phyloP scores from a whole-genome alignment of 1,140 invertebrate genomes.

The Bombus haemorrhoidalis region DNA sequence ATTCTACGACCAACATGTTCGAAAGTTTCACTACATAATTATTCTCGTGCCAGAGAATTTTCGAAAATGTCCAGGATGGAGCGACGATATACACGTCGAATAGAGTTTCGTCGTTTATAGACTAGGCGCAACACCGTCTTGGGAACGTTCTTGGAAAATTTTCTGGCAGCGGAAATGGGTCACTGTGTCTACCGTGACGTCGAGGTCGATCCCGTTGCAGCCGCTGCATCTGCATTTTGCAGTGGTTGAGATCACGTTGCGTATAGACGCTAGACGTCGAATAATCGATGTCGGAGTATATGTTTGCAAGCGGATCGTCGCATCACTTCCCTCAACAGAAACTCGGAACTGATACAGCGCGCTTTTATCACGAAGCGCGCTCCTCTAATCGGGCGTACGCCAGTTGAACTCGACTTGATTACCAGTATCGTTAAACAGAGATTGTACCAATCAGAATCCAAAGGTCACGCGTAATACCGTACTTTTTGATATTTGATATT shows the following conservation, averaged over 20 bases:
- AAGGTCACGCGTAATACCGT: not conserved
- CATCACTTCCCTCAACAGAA: not conserved
- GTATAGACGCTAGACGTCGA: not conserved
- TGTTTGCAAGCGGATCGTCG: no score
- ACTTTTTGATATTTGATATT: not conserved
- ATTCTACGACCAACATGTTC: no score
- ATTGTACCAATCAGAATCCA: not conserved
- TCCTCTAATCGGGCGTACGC: not conserved
- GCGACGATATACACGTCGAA: not conserved
- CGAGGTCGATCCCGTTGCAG: slow-evolving; percentile 41
- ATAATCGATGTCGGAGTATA: not conserved
- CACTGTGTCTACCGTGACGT: slow-evolving; percentile 32
- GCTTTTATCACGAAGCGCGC: not conserved
- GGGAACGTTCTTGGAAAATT: slow-evolving; percentile 25
- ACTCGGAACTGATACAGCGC: slow-evolving; percentile 3
- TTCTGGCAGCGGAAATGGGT: slow-evolving; percentile 43
- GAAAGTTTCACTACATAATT: not conserved
- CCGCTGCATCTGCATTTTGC: slow-evolving; percentile 43
- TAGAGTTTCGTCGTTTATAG: not conserved
- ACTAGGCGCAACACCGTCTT: not conserved
- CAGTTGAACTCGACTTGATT: not conserved
- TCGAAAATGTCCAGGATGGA: not conserved
- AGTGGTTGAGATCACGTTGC: slow-evolving; percentile 8
- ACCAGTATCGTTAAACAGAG: not conserved
- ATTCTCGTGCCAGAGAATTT: not conserved